Evolutionary conservation across 2,113 vertebrate genomes (phyloP).

Genomic region (Microcebus lehilahytsara): DNA sequence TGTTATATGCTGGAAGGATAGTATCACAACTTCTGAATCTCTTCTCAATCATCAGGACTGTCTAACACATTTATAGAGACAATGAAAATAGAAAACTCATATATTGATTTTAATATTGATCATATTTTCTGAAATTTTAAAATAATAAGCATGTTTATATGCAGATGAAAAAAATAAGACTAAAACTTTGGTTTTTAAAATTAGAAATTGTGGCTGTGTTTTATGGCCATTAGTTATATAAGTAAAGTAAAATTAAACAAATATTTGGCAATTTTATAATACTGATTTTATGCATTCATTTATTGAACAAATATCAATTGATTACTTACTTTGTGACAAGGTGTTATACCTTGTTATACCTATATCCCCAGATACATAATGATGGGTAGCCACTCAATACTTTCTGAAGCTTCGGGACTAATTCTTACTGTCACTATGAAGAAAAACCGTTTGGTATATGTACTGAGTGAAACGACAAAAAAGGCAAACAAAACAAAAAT

Average conservation of each 20-base stretch:
- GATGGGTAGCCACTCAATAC: too few species aligned
- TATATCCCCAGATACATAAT: too few species aligned
- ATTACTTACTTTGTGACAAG: too few species aligned
- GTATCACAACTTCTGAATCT: neutral
- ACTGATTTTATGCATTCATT: neutral
- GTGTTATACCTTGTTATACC: too few species aligned
- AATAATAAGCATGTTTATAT: neutral
- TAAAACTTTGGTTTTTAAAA: neutral
- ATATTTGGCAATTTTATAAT: neutral
- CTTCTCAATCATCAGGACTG: neutral
- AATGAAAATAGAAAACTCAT: neutral
- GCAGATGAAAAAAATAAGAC: neutral
- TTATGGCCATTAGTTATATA: neutral
- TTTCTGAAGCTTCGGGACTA: too few species aligned
- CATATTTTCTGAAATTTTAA: neutral
- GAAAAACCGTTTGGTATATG: too few species aligned
- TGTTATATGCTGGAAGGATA: neutral
- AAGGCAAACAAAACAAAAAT: too few species aligned
- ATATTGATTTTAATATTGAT: neutral
- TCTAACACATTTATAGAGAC: neutral
- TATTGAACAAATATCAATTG: neutral
- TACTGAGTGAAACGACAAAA: too few species aligned
- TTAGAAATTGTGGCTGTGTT: neutral
- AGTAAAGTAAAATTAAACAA: conserved; percentile 5
- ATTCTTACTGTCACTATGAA: too few species aligned